phyloP scores from a whole-genome alignment of 2,888 invertebrate genomes.

The Stenotaenia linearis region DNA sequence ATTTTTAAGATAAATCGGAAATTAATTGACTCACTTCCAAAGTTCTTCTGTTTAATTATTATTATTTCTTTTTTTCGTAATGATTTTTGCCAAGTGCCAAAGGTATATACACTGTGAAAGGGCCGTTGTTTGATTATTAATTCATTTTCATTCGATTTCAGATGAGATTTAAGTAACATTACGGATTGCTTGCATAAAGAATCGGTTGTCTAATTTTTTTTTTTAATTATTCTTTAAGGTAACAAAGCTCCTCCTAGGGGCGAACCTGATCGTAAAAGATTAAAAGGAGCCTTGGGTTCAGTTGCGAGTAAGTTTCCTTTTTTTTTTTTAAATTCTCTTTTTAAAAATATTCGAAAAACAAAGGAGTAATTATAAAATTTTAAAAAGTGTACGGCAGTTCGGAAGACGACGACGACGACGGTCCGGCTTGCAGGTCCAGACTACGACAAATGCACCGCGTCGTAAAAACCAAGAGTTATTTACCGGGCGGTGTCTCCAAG shows the following conservation, averaged over 20 bases:
- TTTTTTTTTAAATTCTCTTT: constrained; percentile 5
- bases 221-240: background rate
- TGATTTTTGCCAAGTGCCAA: too few relatives aligned
- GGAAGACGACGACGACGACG: constrained; percentile 26
- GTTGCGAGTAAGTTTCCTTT: constrained; percentile 28
- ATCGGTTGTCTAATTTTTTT: background rate
- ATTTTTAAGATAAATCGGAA: too few relatives aligned
- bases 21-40: too few relatives aligned
- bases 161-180: too few relatives aligned
- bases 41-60: too few relatives aligned
- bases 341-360: too few relatives aligned
- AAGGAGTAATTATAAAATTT: too few relatives aligned
- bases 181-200: too few relatives aligned
- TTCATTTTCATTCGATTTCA: background rate
- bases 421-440: background rate
- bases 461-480: background rate
- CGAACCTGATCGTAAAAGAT: constrained; percentile 28
- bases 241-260: background rate
- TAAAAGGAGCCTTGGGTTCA: constrained; percentile 26
- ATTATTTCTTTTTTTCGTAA: too few relatives aligned
- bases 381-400: constrained; percentile 18
- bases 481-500: background rate
- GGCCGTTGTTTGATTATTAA: too few relatives aligned
- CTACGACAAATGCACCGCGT: background rate
- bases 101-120: too few relatives aligned